Evolutionary conservation across 2,113 vertebrate species (phyloP).

Genomic region (Hippopotamus amphibius): DNA sequence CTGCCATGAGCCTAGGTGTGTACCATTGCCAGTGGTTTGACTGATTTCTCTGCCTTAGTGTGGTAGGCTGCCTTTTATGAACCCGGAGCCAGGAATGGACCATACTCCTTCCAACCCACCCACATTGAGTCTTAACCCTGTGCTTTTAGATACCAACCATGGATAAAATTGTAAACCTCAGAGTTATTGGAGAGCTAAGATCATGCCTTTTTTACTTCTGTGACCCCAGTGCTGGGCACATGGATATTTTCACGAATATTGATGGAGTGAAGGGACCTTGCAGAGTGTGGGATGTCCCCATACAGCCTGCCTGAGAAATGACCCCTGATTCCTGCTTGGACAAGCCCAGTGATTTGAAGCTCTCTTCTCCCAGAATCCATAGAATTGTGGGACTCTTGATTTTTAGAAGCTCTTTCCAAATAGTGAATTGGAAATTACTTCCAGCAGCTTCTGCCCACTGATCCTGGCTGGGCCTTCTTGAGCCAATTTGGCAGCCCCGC

Average conservation of each 20-base stretch:
- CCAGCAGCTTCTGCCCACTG: background rate
- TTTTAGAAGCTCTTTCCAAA: conserved; percentile 47
- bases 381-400: background rate
- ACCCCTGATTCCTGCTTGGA: background rate
- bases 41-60: background rate
- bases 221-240: background rate
- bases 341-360: background rate
- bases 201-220: background rate
- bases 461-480: conserved; percentile 19
- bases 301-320: background rate
- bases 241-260: background rate
- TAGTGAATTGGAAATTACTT: conserved; percentile 47
- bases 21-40: too few relatives aligned
- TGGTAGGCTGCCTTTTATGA: background rate
- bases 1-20: too few relatives aligned
- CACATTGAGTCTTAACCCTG: background rate
- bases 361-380: background rate
- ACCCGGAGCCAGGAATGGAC: background rate
- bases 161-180: background rate
- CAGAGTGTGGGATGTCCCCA: background rate
- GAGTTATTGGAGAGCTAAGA: background rate
- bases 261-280: background rate
- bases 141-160: background rate
- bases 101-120: background rate
- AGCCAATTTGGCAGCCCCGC: conserved; percentile 6